Evolutionary conservation across 2,797 vertebrate species (phyloP).

Genomic region (Gastrophryne carolinensis): DNA sequence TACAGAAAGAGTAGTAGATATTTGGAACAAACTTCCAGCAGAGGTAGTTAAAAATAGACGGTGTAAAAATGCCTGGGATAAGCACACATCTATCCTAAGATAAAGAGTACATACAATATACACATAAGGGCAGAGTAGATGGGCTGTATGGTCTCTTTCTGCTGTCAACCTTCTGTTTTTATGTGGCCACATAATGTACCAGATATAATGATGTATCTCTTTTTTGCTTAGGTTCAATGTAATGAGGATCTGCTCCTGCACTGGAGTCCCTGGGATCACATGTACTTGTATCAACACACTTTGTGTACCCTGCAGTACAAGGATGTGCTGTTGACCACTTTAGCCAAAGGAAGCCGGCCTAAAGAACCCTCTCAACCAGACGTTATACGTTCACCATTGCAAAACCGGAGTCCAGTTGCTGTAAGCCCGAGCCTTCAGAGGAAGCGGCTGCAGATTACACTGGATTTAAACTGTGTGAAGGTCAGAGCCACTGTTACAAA

Average conservation of each 20-base stretch:
- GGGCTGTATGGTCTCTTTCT: no score
- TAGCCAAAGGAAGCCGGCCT: slow-evolving; percentile 39
- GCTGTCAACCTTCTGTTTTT: background rate
- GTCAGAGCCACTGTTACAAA: slow-evolving; percentile 81
- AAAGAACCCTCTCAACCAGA: slow-evolving; percentile 18
- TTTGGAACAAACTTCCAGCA: no score
- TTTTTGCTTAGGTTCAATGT: slow-evolving; percentile 68
- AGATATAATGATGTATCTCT: background rate
- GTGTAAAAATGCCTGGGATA: no score
- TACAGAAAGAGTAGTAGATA: no score
- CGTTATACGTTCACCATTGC: background rate
- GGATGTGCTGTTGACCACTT: slow-evolving; percentile 62
- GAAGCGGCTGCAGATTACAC: slow-evolving; percentile 67
- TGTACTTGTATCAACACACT: slow-evolving; percentile 89
- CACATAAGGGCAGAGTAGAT: no score
- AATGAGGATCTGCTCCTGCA: slow-evolving; percentile 77
- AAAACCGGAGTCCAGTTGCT: background rate
- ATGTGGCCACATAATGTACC: background rate
- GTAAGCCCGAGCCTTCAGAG: slow-evolving; percentile 41
- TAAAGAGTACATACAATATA: no score
- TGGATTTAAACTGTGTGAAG: slow-evolving; percentile 77
- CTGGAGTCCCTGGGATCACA: slow-evolving; percentile 91
- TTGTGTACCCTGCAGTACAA: slow-evolving; percentile 78
- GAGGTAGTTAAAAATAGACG: no score
- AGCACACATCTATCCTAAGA: no score